Conservation (phyloP, 1,140 invertebrate species). For the Diprion similis region DNA sequence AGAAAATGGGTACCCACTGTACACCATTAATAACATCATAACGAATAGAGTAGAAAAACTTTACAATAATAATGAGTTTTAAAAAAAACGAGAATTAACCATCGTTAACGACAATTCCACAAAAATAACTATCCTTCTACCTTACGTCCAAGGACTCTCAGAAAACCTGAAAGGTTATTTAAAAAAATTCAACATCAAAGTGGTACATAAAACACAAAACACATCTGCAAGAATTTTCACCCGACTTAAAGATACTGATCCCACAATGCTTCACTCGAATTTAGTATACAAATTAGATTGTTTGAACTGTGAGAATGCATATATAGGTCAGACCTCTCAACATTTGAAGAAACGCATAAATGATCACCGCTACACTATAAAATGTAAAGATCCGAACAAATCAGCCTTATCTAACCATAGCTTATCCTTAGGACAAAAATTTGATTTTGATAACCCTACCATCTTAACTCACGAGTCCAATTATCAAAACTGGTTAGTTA, state of each 20-base stretch:
- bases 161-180: too few relatives aligned
- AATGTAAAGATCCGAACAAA: neutral
- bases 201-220: too few relatives aligned
- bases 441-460: neutral
- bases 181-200: too few relatives aligned
- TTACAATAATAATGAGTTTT: neutral
- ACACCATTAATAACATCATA: neutral
- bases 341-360: neutral
- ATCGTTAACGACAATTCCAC: too few relatives aligned
- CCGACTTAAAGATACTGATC: too few relatives aligned
- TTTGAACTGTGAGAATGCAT: too few relatives aligned
- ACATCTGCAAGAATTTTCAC: too few relatives aligned
- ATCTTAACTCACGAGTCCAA: too few relatives aligned
- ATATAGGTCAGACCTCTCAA: too few relatives aligned
- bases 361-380: neutral
- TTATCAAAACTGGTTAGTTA: too few relatives aligned
- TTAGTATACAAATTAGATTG: too few relatives aligned
- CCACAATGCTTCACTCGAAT: too few relatives aligned
- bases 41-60: neutral
- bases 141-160: neutral
- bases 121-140: neutral
- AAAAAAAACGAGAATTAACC: neutral
- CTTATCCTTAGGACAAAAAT: neutral
- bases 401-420: neutral
- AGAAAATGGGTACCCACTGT: conserved; percentile 1